Conservation (phyloP, 2,113 vertebrate genomes). For the Dicerorhinus sumatrensis region DNA sequence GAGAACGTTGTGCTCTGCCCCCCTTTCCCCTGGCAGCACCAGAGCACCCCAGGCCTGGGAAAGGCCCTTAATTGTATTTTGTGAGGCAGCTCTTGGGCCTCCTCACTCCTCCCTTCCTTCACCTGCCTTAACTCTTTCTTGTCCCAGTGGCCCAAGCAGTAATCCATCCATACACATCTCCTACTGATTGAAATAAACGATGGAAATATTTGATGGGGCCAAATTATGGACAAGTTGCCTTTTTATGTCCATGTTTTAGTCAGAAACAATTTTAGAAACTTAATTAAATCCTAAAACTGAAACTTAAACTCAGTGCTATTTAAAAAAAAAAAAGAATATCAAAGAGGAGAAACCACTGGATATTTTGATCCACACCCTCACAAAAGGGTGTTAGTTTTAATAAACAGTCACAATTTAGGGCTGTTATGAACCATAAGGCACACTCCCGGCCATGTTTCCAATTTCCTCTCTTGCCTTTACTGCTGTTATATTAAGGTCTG, state of each 20-base stretch:
- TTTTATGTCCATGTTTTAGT: slow-evolving; percentile 74
- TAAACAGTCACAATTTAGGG: slow-evolving; percentile 87
- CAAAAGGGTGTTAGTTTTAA: slow-evolving; percentile 89
- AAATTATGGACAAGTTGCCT: slow-evolving; percentile 43
- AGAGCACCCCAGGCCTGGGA: slow-evolving; percentile 61
- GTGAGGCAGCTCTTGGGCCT: slow-evolving; percentile 31
- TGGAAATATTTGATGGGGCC: slow-evolving; percentile 35
- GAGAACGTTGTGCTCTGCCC: slow-evolving; percentile 75
- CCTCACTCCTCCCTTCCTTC: slow-evolving; percentile 57
- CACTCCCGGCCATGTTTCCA: slow-evolving; percentile 85
- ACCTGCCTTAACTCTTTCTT: slow-evolving; percentile 62
- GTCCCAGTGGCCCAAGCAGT: neutral
- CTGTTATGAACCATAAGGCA: slow-evolving; percentile 87
- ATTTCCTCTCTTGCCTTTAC: slow-evolving; percentile 89
- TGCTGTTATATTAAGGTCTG: slow-evolving; percentile 87
- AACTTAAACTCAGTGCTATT: slow-evolving; percentile 77
- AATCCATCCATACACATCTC: slow-evolving; percentile 32
- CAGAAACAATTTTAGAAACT: slow-evolving; percentile 73
- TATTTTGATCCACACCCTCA: slow-evolving; percentile 85
- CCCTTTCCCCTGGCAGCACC: slow-evolving; percentile 40
- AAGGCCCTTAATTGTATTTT: slow-evolving; percentile 62
- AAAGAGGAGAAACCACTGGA: slow-evolving; percentile 82
- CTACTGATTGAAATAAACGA: slow-evolving; percentile 54
- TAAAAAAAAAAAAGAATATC: slow-evolving; percentile 79
- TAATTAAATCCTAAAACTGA: slow-evolving; percentile 77